A percentile compares a stretch with the other conserved stretches of the same genome.
Evolutionary conservation across 1,140 invertebrate genomes (phyloP).

Genomic region (Agrilus planipennis): DNA sequence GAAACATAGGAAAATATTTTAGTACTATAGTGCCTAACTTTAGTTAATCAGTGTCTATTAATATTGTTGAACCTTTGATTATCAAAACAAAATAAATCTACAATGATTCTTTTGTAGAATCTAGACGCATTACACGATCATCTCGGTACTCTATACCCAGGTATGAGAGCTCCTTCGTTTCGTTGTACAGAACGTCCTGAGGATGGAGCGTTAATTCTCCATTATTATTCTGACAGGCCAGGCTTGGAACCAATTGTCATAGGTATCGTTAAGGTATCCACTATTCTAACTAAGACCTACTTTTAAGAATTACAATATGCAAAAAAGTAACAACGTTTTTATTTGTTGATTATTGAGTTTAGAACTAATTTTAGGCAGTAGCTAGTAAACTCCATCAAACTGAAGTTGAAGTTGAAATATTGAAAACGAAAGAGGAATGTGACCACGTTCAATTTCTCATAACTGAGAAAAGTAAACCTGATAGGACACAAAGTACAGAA

Average conservation of each 20-base stretch:
- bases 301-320: no score
- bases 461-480: conserved; percentile 60
- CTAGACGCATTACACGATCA: conserved; percentile 89
- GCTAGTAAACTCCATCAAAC: conserved; percentile 83
- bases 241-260: conserved; percentile 90
- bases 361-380: conserved; percentile 54
- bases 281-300: not conserved
- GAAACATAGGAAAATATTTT: no score
- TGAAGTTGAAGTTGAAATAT: conserved; percentile 80
- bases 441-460: conserved; percentile 94
- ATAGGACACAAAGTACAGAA: conserved; percentile 47
- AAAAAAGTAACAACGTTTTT: no score
- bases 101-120: conserved; percentile 48
- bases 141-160: conserved; percentile 81
- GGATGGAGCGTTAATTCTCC: conserved; percentile 74
- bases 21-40: no score
- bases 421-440: conserved; percentile 74
- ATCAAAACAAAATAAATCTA: conserved; percentile 1
- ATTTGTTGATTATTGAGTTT: not conserved
- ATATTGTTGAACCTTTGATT: no score
- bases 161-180: conserved; percentile 87
- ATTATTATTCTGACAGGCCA: conserved; percentile 87
- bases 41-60: no score
- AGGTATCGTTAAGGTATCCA: conserved; percentile 78
- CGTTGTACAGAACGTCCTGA: conserved; percentile 74